A percentile compares a stretch with the other conserved stretches of the same genome.
These are phyloP conservation scores for Cryptoleucopteryx plumbea DNA, from an alignment of 2,113 vertebrate species.

Conservation along the genomic window DNA sequence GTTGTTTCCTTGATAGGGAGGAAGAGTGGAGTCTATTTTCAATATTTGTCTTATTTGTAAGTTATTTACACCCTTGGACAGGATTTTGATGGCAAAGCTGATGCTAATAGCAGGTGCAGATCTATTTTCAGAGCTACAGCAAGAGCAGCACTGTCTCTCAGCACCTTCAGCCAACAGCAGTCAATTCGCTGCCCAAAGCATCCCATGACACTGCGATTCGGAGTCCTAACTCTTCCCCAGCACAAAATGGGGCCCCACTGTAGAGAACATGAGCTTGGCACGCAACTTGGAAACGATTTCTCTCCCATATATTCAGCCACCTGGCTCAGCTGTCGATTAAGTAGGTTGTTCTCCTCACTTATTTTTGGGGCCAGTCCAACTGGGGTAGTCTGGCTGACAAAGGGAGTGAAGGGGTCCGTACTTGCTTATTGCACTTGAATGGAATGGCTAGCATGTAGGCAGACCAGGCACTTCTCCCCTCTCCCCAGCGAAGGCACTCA, in stretches of 20 bases:
- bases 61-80: neutral
- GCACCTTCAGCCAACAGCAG: constrained; percentile 17
- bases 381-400: neutral
- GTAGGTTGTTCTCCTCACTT: neutral
- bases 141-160: neutral
- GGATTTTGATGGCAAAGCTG: neutral
- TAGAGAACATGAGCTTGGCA: constrained; percentile 36
- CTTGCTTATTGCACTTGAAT: neutral
- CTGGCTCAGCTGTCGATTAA: constrained; percentile 6
- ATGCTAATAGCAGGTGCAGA: constrained; percentile 11
- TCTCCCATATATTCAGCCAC: neutral
- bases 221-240: neutral
- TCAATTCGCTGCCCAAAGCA: neutral
- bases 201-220: neutral
- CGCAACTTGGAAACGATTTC: neutral
- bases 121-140: constrained; percentile 27
- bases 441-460: neutral
- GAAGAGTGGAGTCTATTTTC: neutral
- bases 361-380: neutral
- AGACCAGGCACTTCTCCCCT: neutral
- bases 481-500: neutral
- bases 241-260: neutral
- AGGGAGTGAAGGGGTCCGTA: neutral
- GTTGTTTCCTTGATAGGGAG: neutral
- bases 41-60: neutral